phyloP scores from a whole-genome alignment of 2,797 vertebrate genomes.

The Aeoliscus strigatus region DNA sequence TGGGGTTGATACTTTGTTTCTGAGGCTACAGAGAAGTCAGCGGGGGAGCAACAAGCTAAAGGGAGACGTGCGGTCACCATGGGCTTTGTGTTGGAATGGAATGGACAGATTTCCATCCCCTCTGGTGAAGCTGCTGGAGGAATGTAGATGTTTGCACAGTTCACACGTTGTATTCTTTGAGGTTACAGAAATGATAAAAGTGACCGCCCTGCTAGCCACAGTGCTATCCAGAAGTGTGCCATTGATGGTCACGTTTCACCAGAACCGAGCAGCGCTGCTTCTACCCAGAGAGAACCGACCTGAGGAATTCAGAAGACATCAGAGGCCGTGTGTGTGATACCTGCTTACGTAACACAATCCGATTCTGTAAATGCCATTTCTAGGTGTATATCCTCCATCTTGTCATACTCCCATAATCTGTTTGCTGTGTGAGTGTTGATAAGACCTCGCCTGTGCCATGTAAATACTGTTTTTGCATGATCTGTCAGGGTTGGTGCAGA shows the following conservation, averaged over 20 bases:
- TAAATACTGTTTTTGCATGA: conserved; percentile 2
- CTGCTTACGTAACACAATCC: conserved; percentile 21
- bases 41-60: conserved; percentile 22
- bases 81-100: conserved; percentile 62
- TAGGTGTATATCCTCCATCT: neutral
- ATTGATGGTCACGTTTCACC: neutral
- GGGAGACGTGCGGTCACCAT: conserved; percentile 67
- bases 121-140: conserved; percentile 17
- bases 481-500: conserved; percentile 3
- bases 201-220: neutral
- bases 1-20: conserved; percentile 43
- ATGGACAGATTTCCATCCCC: conserved; percentile 40
- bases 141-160: conserved; percentile 8
- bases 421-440: neutral
- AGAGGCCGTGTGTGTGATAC: conserved; percentile 17
- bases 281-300: conserved; percentile 9
- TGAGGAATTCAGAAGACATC: too few relatives aligned
- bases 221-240: neutral
- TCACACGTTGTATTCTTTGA: conserved; percentile 5
- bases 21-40: conserved; percentile 41
- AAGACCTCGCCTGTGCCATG: neutral
- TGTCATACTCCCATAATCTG: neutral
- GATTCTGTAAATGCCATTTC: conserved; percentile 12
- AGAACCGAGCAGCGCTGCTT: neutral
- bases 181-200: conserved; percentile 5